These are phyloP conservation scores for Phalacrocorax pelagicus DNA, from an alignment of 2,113 vertebrate genomes.

Conservation along the genomic window DNA sequence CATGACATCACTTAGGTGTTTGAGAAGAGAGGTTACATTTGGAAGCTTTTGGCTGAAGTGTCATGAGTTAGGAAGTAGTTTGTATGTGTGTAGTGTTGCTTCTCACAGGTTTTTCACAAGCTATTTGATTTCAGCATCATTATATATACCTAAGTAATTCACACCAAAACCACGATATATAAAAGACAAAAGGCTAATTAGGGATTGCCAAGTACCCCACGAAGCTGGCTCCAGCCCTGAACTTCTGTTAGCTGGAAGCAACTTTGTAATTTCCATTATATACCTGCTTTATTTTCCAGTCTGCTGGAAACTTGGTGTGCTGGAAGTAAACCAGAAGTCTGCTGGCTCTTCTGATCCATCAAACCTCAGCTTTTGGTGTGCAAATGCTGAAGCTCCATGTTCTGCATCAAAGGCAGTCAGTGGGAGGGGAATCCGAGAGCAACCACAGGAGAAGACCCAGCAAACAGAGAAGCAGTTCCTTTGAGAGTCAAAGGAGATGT, in stretches of 20 bases:
- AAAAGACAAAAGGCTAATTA: background rate
- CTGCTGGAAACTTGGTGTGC: background rate
- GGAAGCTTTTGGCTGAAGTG: background rate
- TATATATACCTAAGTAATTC: background rate
- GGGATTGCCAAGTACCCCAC: background rate
- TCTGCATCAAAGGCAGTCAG: accelerated
- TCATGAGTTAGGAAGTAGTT: background rate
- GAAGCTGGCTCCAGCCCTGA: background rate
- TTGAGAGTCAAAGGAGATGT: background rate
- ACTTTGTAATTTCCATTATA: background rate
- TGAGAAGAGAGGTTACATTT: background rate
- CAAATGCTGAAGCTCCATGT: background rate
- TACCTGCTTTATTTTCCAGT: background rate
- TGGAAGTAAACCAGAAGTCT: background rate
- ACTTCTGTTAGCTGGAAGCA: background rate
- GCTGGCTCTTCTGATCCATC: background rate
- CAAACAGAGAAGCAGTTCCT: background rate
- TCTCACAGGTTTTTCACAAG: background rate
- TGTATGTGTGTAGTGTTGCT: background rate
- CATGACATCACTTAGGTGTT: background rate
- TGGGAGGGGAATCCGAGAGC: background rate
- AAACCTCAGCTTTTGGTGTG: background rate
- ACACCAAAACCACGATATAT: background rate
- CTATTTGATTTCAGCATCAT: background rate
- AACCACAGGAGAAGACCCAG: background rate